Conservation (phyloP, 2,888 invertebrate genomes). For the Selenia dentaria region DNA sequence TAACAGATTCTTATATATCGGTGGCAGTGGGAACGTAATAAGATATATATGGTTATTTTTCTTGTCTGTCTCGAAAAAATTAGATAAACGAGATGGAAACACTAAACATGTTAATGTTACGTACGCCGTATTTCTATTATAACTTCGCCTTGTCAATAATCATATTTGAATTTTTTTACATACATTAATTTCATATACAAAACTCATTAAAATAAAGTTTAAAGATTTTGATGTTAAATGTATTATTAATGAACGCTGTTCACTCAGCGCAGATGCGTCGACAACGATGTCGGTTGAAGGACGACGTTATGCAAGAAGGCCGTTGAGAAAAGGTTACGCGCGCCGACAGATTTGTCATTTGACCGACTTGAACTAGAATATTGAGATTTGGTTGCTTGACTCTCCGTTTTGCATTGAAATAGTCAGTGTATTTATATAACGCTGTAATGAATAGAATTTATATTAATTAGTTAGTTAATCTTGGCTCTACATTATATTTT, state of each 20-base stretch:
- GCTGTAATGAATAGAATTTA: too few species aligned
- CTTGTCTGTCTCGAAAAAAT: too few species aligned
- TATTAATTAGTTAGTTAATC: too few species aligned
- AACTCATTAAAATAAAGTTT: slow-evolving; percentile 13
- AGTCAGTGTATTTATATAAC: slow-evolving; percentile 2
- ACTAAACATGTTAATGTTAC: too few species aligned
- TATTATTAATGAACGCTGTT: slow-evolving; percentile 15
- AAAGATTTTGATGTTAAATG: slow-evolving; percentile 14
- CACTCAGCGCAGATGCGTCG: slow-evolving; percentile 31
- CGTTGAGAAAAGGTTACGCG: slow-evolving; percentile 34
- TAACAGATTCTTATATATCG: too few species aligned
- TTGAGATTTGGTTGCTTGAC: slow-evolving; percentile 11
- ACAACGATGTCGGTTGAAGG: slow-evolving; percentile 22
- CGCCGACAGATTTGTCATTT: slow-evolving; percentile 32
- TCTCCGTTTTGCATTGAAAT: slow-evolving; percentile 6
- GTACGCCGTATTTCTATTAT: not conserved
- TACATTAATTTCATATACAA: slow-evolving; percentile 7
- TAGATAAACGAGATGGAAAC: too few species aligned
- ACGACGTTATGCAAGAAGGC: slow-evolving; percentile 38
- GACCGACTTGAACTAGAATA: slow-evolving; percentile 26
- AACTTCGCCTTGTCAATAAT: slow-evolving; percentile 5
- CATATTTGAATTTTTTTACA: slow-evolving; percentile 5
- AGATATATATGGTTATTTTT: too few species aligned
- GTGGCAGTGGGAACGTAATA: too few species aligned
- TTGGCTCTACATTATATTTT: too few species aligned